Evolutionary conservation across 30 jellyfish, hydroid and myxozoan genomes (phyloP).

Genomic region (Hydractinia echinata): DNA sequence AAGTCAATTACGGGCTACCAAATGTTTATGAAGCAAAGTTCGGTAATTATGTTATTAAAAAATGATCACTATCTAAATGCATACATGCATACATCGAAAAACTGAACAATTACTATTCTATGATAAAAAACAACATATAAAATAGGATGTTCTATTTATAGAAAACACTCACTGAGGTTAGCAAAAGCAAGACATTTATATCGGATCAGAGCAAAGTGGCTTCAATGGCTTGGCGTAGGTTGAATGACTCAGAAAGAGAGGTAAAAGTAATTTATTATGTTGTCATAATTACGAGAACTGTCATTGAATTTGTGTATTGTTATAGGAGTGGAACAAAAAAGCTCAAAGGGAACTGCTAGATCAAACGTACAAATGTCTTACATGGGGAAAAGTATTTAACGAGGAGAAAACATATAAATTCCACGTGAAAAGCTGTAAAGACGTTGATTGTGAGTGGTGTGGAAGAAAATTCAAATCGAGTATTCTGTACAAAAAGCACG

Average conservation of each 20-base stretch:
- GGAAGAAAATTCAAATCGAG: conserved; percentile 1
- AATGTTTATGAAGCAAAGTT: too few species aligned
- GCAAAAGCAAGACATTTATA: background rate
- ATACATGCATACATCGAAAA: too few species aligned
- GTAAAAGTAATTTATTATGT: background rate
- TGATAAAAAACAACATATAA: too few species aligned
- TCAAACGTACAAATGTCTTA: background rate
- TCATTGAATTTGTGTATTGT: too few species aligned
- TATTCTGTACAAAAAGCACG: background rate
- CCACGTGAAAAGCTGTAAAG: conserved; percentile 10
- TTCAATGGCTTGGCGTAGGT: too few species aligned
- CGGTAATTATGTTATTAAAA: too few species aligned
- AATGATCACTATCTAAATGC: too few species aligned
- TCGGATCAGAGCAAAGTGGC: background rate
- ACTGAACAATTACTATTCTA: too few species aligned
- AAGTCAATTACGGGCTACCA: too few species aligned
- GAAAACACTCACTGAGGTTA: too few species aligned
- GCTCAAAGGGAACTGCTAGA: background rate
- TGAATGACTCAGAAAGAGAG: background rate
- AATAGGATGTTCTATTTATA: too few species aligned
- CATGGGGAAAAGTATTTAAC: background rate
- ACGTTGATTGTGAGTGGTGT: background rate
- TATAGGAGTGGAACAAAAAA: conserved; percentile 9
- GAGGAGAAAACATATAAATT: background rate
- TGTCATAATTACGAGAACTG: background rate